Base-by-base conservation (phyloP, 2,113 vertebrate genomes). In the Trochalopteron elliotii region DNA sequence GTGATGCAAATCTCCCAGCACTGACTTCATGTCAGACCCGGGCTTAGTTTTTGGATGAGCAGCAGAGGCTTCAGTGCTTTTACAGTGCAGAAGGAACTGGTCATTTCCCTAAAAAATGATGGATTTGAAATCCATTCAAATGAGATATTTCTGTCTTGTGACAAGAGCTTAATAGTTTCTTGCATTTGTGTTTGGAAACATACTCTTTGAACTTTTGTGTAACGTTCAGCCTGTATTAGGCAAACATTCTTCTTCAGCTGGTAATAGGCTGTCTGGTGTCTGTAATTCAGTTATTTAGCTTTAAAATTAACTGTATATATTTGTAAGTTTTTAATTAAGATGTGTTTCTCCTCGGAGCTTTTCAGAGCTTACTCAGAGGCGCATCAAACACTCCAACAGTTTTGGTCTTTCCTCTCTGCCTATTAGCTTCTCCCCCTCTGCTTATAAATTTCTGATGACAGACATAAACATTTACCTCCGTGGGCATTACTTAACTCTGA, bases 291-390 rank as follows among this genome's bases (percentile, higher is more conserved):
- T 95, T 97, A 96, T 96, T 97, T 97, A 92, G 96, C 96, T 96
- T 92, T 65, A 64, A 96, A 97, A 95, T 96, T 95, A 97, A 96
- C 96, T 97, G 96, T 97, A 97, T 97, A 96, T 94, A 97, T 97
- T 95, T 97, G 96, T 57, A 90, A 92, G 96, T 96, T 95, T 91
- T 82, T 88, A 94, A 68, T 59, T 90, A 92, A 93, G 95, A 95
- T 53, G 92, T 91, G 78, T 94, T 97, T 95, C 90, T 94, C 40
- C 93, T 94, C 60, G 1, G 60, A 92, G 65, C 89, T 57, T 97
- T 96, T 87, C 91, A 37, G 96, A 84, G 95, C 93, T 90, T 97
- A 90, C 96, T 95, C 83, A 91, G 52, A 91, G 77, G 81, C 94
- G 85, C 96, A 72, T 88, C 89, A 96, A 96, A 90, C 91, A 53